Evolutionary conservation across 2,113 vertebrate species (phyloP).

Genomic region (Saguinus midas): DNA sequence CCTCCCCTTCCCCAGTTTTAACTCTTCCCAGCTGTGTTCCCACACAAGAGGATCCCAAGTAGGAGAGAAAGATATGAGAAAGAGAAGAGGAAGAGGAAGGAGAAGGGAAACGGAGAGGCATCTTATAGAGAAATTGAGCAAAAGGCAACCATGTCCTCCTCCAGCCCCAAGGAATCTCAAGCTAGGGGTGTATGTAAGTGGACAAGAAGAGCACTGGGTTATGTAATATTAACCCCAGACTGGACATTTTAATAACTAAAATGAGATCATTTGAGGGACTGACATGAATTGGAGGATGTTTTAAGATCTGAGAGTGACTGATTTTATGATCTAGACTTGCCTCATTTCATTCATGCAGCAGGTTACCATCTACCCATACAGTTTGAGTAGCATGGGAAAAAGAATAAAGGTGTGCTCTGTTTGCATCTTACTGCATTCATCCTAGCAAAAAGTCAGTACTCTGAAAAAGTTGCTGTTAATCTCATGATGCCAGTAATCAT

Average conservation of each 20-base stretch:
- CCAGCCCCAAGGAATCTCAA: background rate
- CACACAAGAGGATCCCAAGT: background rate
- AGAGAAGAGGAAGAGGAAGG: background rate
- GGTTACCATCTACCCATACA: background rate
- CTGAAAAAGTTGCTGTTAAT: background rate
- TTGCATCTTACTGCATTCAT: background rate
- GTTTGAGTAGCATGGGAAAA: background rate
- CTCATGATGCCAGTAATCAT: background rate
- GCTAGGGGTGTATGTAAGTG: background rate
- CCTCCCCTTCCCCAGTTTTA: background rate
- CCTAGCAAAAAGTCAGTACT: background rate
- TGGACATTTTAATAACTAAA: background rate
- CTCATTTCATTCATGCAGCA: background rate
- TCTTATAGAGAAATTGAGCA: background rate
- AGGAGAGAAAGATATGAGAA: background rate
- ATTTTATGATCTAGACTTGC: background rate
- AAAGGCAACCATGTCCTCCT: background rate
- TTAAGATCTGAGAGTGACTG: background rate
- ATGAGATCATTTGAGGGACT: background rate
- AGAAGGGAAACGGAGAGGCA: background rate
- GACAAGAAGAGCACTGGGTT: background rate
- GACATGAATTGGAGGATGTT: background rate
- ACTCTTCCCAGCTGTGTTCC: background rate
- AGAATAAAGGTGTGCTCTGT: background rate
- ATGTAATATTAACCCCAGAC: background rate